Base-by-base conservation (phyloP, 2,797 vertebrate genomes). In the Picus viridis region DNA sequence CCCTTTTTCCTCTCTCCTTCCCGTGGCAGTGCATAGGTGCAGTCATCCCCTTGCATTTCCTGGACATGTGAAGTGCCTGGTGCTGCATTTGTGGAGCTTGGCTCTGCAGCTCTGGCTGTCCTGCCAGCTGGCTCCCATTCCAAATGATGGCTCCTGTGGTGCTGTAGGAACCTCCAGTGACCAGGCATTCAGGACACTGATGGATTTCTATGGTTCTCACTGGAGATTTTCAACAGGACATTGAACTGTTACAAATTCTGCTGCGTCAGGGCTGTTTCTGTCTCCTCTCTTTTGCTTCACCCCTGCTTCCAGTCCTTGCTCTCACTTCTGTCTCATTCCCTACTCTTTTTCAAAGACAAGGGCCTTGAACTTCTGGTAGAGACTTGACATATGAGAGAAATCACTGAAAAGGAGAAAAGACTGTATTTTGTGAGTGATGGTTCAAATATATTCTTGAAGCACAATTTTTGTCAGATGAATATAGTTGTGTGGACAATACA, bases 301-400 rank as follows among this genome's bases (percentile, higher is more conserved):
- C 4, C 5, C 23, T 2, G 7, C 51, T 16, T 54, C 6, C 3
- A 0, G 22, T 2, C 1, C 63, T 54, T 0, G 0, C 70, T 88
- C 56, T 72, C 1, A 0, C 61, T 78, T 65, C 30, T 85, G n/a
- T 49, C 58, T 93, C 30, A 3, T 95, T 88, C 71, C 24, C 36
- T 22, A 23, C 34, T 82, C 24, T 53, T 17, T 81, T 64, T 77
- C 75, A 69, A 3, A 16, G 22, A 58, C 36, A 84, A 86, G 41
- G 62, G 41, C 93, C 94, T 92, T 95, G 92, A 91, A 84, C 85
- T 94, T 53, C 61, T 89, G 70, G 77, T 72, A 62, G 29, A 63
- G 82, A 59, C 15, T 59, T 94, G 90, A 94, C 83, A 43, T 76
- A 84, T 62, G 71, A 88, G 54, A 59, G 58, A 56, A 89, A 68